These are phyloP conservation scores for Drosophila paulistorum DNA, from an alignment of 1,140 invertebrate genomes.

Conservation along the genomic window DNA sequence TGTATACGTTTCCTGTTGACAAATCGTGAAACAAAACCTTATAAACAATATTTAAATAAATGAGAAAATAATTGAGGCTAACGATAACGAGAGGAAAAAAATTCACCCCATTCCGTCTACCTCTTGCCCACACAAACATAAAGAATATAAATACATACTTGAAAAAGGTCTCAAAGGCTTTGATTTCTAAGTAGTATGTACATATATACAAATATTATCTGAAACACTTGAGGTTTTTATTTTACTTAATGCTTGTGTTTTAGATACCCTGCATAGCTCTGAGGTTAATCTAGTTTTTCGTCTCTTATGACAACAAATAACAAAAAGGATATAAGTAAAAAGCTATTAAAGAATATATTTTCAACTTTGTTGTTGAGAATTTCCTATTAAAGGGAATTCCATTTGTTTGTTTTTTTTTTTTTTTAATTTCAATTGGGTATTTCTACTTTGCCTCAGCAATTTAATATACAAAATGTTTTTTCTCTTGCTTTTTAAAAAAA, in stretches of 20 bases:
- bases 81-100: slow-evolving; percentile 28
- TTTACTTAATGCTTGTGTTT: background rate
- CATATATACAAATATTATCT: slow-evolving; percentile 13
- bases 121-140: background rate
- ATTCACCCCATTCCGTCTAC: background rate
- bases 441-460: background rate
- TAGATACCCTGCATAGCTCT: slow-evolving; percentile 1
- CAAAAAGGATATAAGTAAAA: too few species aligned
- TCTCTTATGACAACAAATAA: too few species aligned
- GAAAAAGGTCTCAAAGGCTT: slow-evolving; percentile 27
- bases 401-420: too few species aligned
- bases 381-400: too few species aligned
- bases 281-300: too few species aligned
- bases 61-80: slow-evolving; percentile 53
- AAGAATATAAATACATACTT: slow-evolving; percentile 1
- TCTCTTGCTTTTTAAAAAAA: background rate
- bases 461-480: background rate
- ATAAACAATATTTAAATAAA: slow-evolving; percentile 31
- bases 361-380: too few species aligned
- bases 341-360: too few species aligned
- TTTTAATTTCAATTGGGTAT: background rate
- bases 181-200: background rate
- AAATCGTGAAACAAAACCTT: slow-evolving; percentile 21
- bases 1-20: slow-evolving; percentile 72
- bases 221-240: slow-evolving; percentile 42